These are phyloP conservation scores for Melitaea athalia DNA, from an alignment of 2,888 invertebrate genomes.

Conservation along the genomic window DNA sequence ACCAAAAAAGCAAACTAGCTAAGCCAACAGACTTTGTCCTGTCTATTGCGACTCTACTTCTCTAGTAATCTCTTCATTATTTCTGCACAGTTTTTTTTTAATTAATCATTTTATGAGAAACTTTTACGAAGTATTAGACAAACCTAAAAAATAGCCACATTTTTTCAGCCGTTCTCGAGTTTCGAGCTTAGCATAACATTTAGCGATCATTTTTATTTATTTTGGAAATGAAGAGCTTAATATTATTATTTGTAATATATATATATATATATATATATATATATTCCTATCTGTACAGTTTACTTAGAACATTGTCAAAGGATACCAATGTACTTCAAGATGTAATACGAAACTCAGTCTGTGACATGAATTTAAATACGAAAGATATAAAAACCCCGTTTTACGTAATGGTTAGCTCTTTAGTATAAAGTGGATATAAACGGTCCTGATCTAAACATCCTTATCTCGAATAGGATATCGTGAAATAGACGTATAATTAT, in stretches of 20 bases:
- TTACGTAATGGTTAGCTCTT: conserved; percentile 24
- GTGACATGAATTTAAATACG: conserved; percentile 30
- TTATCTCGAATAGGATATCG: not conserved
- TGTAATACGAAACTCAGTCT: conserved; percentile 1
- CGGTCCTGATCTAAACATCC: conserved; percentile 9
- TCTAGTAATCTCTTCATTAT: too few relatives aligned
- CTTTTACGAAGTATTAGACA: too few relatives aligned
- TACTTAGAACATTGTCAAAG: not conserved
- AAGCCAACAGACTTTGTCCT: too few relatives aligned
- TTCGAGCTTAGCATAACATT: too few relatives aligned
- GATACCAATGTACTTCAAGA: not conserved
- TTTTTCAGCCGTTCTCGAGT: too few relatives aligned
- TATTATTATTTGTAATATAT: not conserved
- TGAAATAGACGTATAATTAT: not conserved
- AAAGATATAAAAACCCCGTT: conserved; percentile 20
- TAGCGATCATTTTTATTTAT: too few relatives aligned
- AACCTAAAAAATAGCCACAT: too few relatives aligned
- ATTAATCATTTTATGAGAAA: too few relatives aligned
- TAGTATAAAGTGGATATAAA: conserved; percentile 28
- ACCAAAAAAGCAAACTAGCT: too few relatives aligned
- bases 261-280: not conserved
- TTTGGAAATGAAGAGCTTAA: too few relatives aligned
- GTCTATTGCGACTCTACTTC: too few relatives aligned
- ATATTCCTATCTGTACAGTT: not conserved
- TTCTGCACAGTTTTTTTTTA: too few relatives aligned